Percentiles rank a stretch among this genome's conserved stretches.
phyloP scores from a whole-genome alignment of 2,797 vertebrate species.

The Rhynchonycteris naso region DNA sequence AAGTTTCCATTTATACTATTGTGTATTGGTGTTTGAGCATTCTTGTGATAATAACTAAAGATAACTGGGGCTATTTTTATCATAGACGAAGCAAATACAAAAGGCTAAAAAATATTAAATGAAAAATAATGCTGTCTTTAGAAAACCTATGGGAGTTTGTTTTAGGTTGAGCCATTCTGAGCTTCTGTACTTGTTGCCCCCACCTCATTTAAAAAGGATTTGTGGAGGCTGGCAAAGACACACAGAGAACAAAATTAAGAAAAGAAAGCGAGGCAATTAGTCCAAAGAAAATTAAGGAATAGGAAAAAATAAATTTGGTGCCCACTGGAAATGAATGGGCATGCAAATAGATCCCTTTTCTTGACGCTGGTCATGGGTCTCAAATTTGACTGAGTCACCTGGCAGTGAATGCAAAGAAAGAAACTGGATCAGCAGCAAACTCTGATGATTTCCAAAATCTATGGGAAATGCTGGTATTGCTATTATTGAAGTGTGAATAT shows the following conservation, averaged over 20 bases:
- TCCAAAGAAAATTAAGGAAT: constrained; percentile 5
- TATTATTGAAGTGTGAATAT: background rate
- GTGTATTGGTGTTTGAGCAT: background rate
- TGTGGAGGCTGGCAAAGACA: constrained; percentile 13
- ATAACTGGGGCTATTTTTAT: constrained; percentile 33
- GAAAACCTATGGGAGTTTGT: background rate
- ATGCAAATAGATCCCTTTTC: background rate
- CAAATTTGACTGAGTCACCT: background rate
- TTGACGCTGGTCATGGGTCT: background rate
- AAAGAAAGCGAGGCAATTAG: constrained; percentile 37
- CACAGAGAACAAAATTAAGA: background rate
- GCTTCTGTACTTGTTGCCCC: background rate
- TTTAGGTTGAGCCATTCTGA: constrained; percentile 24
- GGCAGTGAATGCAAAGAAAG: background rate
- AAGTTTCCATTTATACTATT: constrained; percentile 20
- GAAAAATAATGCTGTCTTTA: constrained; percentile 54
- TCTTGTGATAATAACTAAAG: constrained; percentile 52
- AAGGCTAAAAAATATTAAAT: constrained; percentile 14
- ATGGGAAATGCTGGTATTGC: background rate
- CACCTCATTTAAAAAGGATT: background rate
- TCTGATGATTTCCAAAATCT: background rate
- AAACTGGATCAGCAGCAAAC: background rate
- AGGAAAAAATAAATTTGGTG: background rate
- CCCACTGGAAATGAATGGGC: background rate
- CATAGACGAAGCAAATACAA: background rate